Conservation (phyloP, 2,888 invertebrate species). For the Ormyrus labotus region DNA sequence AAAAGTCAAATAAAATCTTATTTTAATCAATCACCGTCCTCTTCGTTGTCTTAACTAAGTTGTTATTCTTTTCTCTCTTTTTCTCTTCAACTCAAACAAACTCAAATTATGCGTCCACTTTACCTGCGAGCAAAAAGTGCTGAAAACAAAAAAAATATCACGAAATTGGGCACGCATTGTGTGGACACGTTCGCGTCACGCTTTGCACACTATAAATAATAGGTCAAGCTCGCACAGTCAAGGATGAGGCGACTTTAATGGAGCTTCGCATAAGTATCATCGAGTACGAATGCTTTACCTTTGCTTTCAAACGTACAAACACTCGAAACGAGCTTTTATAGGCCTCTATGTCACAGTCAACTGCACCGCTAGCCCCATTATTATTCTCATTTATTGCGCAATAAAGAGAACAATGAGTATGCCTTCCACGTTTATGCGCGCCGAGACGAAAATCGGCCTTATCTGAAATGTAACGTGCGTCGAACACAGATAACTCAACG, state of each 20-base stretch:
- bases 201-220: constrained; percentile 4
- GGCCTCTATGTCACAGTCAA: constrained; percentile 34
- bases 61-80: neutral
- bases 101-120: constrained; percentile 15
- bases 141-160: neutral
- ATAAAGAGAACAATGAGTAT: too few species aligned
- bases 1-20: neutral
- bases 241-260: constrained; percentile 36
- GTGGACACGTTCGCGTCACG: neutral
- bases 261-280: constrained; percentile 39
- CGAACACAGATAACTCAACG: constrained; percentile 76
- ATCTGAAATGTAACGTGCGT: neutral
- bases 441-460: neutral
- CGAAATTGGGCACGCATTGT: neutral
- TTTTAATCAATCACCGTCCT: neutral
- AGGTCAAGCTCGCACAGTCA: constrained; percentile 13
- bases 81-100: neutral
- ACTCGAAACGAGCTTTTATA: constrained; percentile 33
- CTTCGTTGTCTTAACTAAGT: neutral
- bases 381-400: too few species aligned
- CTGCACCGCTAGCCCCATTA: neutral
- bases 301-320: neutral
- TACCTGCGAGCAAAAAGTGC: neutral
- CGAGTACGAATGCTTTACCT: constrained; percentile 34
- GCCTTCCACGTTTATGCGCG: neutral